phyloP scores from a whole-genome alignment of 2,888 invertebrate species.

The Silvanus unidentatus region DNA sequence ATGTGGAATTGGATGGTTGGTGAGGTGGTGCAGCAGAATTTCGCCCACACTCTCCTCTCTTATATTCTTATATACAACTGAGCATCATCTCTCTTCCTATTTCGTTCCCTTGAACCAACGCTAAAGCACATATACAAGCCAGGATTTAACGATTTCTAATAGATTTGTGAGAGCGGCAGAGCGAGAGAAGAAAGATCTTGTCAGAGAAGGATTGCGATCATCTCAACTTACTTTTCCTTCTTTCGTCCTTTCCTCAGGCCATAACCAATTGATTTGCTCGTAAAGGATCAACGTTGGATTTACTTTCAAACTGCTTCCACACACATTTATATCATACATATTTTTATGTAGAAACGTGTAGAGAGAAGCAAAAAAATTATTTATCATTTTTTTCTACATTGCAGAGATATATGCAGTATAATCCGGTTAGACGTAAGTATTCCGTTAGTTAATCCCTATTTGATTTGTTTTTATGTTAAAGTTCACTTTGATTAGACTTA shows the following conservation, averaged over 20 bases:
- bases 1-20: constrained; percentile 43
- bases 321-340: constrained; percentile 22
- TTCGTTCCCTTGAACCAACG: no score
- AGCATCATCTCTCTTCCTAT: no score
- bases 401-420: no score
- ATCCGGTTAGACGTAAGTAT: no score
- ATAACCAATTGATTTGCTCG: constrained; percentile 39
- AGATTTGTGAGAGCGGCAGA: constrained; percentile 44
- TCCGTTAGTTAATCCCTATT: constrained; percentile 8
- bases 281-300: constrained; percentile 33
- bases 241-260: constrained; percentile 32
- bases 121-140: constrained; percentile 27
- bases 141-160: constrained; percentile 48
- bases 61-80: constrained; percentile 8
- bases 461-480: constrained; percentile 12
- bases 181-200: constrained; percentile 31
- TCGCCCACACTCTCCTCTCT: constrained; percentile 23
- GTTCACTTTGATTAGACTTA: constrained; percentile 5
- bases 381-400: no score
- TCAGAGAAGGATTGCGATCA: constrained; percentile 37
- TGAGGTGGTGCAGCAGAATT: constrained; percentile 10
- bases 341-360: constrained; percentile 3
- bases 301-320: constrained; percentile 30
- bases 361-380: no score
- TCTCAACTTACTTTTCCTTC: constrained; percentile 28